A percentile compares a stretch with the other conserved stretches of the same genome.
phyloP scores from a whole-genome alignment of 1,140 invertebrate species.

The Solenopsis invicta region DNA sequence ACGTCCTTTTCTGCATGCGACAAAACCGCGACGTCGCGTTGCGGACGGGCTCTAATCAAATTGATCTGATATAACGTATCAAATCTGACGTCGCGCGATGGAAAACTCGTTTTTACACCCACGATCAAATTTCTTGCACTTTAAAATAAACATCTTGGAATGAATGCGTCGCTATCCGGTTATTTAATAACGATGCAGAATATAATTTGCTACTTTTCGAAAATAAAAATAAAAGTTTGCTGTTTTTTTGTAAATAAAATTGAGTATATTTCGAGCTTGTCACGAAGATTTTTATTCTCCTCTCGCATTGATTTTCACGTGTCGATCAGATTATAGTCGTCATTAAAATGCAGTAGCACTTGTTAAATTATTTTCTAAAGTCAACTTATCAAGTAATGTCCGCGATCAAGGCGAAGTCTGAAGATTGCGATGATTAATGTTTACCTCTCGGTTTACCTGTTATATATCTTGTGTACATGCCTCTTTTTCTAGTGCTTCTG shows the following conservation, averaged over 20 bases:
- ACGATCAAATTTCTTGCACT: neutral
- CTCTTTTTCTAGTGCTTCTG: constrained; percentile 12
- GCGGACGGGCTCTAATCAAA: neutral
- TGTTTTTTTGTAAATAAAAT: neutral
- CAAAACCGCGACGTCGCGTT: neutral
- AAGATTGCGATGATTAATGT: constrained; percentile 59
- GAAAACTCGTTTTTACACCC: neutral
- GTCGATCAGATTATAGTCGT: neutral
- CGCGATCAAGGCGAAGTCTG: constrained; percentile 6
- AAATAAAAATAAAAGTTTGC: neutral
- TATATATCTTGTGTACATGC: constrained; percentile 64
- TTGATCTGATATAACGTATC: no score
- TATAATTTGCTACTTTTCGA: neutral
- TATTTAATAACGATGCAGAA: neutral
- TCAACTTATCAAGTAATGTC: neutral
- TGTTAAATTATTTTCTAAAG: constrained; percentile 10
- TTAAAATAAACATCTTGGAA: neutral
- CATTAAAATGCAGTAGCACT: neutral
- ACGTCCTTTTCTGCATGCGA: constrained; percentile 77
- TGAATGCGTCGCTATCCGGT: neutral
- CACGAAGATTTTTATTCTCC: neutral
- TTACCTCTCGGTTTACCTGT: constrained; percentile 73
- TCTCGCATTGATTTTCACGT: neutral
- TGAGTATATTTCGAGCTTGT: neutral
- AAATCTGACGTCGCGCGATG: constrained; percentile 7